Evolutionary conservation across 2,888 invertebrate genomes (phyloP).

Genomic region (Rosalia funebris): DNA sequence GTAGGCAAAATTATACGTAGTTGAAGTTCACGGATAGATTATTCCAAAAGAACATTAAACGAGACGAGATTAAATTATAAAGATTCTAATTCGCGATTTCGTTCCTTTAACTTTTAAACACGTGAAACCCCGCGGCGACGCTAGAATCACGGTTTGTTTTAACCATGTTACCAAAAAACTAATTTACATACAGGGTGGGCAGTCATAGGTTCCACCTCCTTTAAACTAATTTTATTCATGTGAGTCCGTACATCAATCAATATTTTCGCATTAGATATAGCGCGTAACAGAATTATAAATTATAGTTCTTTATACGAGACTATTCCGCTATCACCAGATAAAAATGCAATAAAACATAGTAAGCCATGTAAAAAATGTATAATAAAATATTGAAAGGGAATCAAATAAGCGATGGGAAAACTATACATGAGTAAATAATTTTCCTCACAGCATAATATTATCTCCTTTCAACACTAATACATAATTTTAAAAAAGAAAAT

Average conservation of each 20-base stretch:
- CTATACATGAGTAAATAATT: too few relatives aligned
- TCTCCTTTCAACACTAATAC: too few relatives aligned
- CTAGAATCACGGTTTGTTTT: slow-evolving; percentile 13
- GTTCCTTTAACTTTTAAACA: slow-evolving; percentile 16
- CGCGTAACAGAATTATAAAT: too few relatives aligned
- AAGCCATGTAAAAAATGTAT: too few relatives aligned
- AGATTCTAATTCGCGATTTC: slow-evolving; percentile 24
- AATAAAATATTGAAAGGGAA: too few relatives aligned
- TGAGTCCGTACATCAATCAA: not conserved
- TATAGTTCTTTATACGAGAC: too few relatives aligned
- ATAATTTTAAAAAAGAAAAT: too few relatives aligned
- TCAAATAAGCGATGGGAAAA: too few relatives aligned
- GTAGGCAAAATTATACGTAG: not conserved
- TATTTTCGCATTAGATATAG: not conserved
- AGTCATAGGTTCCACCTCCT: not conserved
- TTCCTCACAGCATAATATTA: too few relatives aligned
- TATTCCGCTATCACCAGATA: too few relatives aligned
- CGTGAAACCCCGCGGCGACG: slow-evolving; percentile 26
- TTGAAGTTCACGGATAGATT: not conserved
- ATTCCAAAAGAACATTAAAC: slow-evolving; percentile 4
- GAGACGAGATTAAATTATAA: slow-evolving; percentile 12
- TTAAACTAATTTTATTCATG: not conserved
- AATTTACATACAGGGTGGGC: slow-evolving; percentile 22
- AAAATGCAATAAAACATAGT: too few relatives aligned
- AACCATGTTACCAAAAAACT: slow-evolving; percentile 14